Evolutionary conservation across 2,888 invertebrate species (phyloP).

Genomic region (Sipha maydis): DNA sequence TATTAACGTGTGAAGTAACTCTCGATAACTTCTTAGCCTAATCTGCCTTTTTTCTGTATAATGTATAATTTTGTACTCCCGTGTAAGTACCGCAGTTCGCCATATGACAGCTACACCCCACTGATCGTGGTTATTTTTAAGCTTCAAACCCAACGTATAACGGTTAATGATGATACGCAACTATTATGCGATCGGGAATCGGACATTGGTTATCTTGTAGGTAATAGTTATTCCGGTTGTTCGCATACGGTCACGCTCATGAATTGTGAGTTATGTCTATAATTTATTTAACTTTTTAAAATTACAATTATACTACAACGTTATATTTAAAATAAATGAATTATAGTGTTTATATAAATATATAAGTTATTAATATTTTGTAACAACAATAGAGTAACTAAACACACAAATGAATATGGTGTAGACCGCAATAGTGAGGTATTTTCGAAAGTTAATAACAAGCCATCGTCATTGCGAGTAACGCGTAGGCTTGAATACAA

Average conservation of each 20-base stretch:
- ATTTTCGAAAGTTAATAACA: not conserved
- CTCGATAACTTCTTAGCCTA: no score
- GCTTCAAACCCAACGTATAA: no score
- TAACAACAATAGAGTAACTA: not conserved
- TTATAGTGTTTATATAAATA: no score
- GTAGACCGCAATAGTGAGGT: not conserved
- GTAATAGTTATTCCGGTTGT: not conserved
- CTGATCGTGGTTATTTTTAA: no score
- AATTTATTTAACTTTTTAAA: not conserved
- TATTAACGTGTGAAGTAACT: no score
- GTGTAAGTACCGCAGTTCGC: no score
- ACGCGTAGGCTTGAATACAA: not conserved
- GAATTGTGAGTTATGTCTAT: not conserved
- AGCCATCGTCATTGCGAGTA: not conserved
- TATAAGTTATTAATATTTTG: not conserved
- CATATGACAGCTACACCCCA: no score
- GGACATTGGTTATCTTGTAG: not conserved
- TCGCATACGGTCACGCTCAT: not conserved
- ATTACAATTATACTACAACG: not conserved
- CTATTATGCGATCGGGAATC: not conserved
- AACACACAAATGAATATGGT: not conserved
- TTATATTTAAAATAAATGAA: not conserved
- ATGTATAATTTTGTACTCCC: no score
- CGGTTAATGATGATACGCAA: no score
- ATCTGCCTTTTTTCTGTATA: no score